Evolutionary conservation across 2,113 vertebrate genomes (phyloP).

Genomic region (Miniopterus natalensis): DNA sequence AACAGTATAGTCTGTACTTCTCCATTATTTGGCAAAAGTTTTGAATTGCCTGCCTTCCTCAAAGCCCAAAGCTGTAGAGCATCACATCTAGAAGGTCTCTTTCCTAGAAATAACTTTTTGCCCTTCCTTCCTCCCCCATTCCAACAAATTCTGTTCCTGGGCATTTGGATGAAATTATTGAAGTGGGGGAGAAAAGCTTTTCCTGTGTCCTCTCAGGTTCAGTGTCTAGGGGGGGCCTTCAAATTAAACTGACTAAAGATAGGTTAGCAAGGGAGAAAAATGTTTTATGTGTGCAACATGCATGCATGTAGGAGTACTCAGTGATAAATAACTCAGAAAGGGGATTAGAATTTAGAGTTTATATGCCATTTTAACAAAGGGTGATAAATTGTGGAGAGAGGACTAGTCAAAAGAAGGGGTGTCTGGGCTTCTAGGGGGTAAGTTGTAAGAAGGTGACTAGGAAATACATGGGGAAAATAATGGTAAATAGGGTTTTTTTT

Average conservation of each 20-base stretch:
- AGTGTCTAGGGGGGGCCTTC: background rate
- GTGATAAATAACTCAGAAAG: background rate
- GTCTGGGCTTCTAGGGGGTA: background rate
- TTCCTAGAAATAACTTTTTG: background rate
- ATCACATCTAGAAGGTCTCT: background rate
- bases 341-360: background rate
- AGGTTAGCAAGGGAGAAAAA: background rate
- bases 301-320: background rate
- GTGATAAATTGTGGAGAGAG: background rate
- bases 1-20: background rate
- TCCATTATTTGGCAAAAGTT: background rate
- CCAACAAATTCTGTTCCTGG: background rate
- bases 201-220: background rate
- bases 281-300: background rate
- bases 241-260: slow-evolving; percentile 7
- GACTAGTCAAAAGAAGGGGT: background rate
- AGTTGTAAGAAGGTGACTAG: background rate
- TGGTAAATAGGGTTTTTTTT: background rate
- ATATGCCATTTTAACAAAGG: background rate
- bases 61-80: background rate
- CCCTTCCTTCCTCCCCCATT: background rate
- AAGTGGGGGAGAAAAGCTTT: background rate
- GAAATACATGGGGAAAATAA: background rate
- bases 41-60: background rate
- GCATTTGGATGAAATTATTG: background rate